Base-by-base conservation (phyloP, 2,113 vertebrate genomes). In the Cettia cetti region DNA sequence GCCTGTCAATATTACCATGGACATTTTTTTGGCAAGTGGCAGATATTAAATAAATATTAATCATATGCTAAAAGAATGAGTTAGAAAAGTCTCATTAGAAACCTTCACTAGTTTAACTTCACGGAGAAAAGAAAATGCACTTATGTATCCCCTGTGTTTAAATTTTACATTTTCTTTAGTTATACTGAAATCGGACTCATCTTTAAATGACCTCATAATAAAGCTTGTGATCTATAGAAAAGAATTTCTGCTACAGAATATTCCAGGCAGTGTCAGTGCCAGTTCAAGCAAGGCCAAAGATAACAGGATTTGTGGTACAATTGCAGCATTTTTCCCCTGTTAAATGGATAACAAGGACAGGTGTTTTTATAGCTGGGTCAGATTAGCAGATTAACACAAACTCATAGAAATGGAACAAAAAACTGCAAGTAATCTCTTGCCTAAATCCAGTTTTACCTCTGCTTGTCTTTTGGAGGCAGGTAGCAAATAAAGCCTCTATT, bases 381-480 rank as follows among this genome's bases (percentile, higher is more conserved):
- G 76, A 96, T 84, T 47, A 96, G 70, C 45, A 89, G 68, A 87
- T 82, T 78, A 83, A 60, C 35, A 94, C 35, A 83, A 82, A 94
- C 66, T 37, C 71, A 74, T 4, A 63, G 56, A 77, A 92, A 89
- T 9, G 40, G 44, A 90, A 90, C 69, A 71, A 88, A 21, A 66
- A 89, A 71, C 35, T 37, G n/a, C 24, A 60, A 50, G 31, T 59
- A 54, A 92, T 61, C 66, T 83, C 66, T 37, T 49, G 11, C 39
- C 66, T 71, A 64, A 83, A 86, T 69, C 31, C 57, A 71, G 40
- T 74, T 76, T 72, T 81, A 91, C 50, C 60, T 66, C 44, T 61
- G 2, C 19, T 45, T 77, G 31, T 17, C 24, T 90, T 69, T 21
- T 64, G 11, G 28, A 94, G 39, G n/a, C 63, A 63, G 18, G 44